Evolutionary conservation across 2,888 invertebrate species (phyloP).

Genomic region (Eulithis testata): DNA sequence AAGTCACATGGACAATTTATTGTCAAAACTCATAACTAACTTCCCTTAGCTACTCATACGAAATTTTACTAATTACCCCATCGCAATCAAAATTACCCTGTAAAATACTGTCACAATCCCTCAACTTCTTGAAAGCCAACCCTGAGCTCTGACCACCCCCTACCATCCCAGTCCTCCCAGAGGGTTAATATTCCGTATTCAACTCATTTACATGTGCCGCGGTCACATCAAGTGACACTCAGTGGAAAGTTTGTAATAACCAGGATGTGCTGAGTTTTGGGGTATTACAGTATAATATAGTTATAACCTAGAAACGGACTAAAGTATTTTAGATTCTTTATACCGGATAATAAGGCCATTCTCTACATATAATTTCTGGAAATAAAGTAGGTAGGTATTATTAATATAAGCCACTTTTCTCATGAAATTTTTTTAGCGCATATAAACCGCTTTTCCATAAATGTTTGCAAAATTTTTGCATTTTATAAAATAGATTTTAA

Average conservation of each 20-base stretch:
- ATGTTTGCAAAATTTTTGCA: too few relatives aligned
- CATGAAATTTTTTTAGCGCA: too few relatives aligned
- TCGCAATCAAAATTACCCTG: conserved; percentile 10
- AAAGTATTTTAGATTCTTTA: too few relatives aligned
- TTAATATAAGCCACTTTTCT: too few relatives aligned
- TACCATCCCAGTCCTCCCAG: conserved; percentile 37
- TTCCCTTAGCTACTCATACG: too few relatives aligned
- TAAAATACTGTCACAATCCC: conserved; percentile 10
- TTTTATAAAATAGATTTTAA: too few relatives aligned
- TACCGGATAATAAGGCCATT: too few relatives aligned
- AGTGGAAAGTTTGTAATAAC: conserved; percentile 51
- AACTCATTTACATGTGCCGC: conserved; percentile 59
- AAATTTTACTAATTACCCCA: neutral
- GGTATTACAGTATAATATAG: neutral
- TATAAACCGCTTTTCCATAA: too few relatives aligned
- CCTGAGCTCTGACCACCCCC: conserved; percentile 28
- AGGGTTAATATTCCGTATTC: conserved; percentile 63
- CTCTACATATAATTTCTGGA: too few relatives aligned
- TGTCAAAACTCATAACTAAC: too few relatives aligned
- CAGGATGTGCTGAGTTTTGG: conserved; percentile 33
- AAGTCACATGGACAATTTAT: neutral
- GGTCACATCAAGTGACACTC: conserved; percentile 52
- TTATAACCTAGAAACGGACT: too few relatives aligned
- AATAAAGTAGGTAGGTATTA: too few relatives aligned
- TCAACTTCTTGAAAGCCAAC: conserved; percentile 37